A percentile compares a stretch with the other conserved stretches of the same genome.
These are phyloP conservation scores for Lipophrys pholis DNA, from an alignment of 2,113 vertebrate species.

Conservation along the genomic window DNA sequence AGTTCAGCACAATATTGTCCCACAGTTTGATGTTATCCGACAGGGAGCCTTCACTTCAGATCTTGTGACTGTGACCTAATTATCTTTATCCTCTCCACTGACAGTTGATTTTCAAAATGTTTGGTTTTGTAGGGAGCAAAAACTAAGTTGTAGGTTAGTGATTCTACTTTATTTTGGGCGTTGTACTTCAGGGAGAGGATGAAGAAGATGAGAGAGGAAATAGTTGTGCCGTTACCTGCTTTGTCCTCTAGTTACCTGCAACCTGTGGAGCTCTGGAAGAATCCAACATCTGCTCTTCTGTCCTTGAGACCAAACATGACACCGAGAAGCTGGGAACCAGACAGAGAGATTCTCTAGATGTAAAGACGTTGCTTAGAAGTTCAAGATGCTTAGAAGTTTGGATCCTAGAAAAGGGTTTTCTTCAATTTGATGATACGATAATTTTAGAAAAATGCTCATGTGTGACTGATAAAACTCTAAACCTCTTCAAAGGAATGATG, in stretches of 20 bases:
- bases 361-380: no score
- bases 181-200: conserved; percentile 5
- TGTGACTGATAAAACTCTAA: background rate
- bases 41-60: conserved; percentile 22
- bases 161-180: conserved; percentile 17
- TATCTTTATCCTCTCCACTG: conserved; percentile 14
- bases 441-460: background rate
- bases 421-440: background rate
- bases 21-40: conserved; percentile 44
- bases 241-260: no score
- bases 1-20: conserved; percentile 34
- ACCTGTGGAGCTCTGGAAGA: background rate
- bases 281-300: conserved; percentile 12
- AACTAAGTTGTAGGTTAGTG: conserved; percentile 16
- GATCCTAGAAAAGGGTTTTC: background rate
- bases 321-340: conserved; percentile 12
- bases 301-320: background rate
- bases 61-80: conserved; percentile 29
- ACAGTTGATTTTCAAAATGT: conserved; percentile 26
- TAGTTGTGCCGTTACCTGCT: no score
- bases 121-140: conserved; percentile 33
- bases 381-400: background rate
- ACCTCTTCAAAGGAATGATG: background rate
- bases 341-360: background rate
- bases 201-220: conserved; percentile 8